Percentiles rank a stretch among this genome's conserved stretches.
phyloP scores from a whole-genome alignment of 2,113 vertebrate species.

The Nanorana parkeri region DNA sequence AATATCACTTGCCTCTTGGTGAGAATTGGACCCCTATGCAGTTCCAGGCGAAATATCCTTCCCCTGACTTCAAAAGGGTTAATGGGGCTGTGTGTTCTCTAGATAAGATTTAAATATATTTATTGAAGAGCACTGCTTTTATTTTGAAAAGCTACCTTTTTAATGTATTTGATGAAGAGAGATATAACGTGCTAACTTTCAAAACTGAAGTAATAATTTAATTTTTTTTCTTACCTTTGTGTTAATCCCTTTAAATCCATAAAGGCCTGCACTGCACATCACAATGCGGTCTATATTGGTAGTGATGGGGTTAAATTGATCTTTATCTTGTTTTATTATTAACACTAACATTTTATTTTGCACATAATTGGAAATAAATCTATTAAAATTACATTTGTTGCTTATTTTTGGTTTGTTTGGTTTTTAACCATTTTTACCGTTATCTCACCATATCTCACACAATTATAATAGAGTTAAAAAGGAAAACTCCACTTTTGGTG shows the following conservation, averaged over 20 bases:
- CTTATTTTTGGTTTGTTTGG: background rate
- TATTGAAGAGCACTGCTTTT: conserved; percentile 84
- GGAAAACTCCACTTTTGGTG: too few relatives aligned
- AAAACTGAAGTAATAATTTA: conserved; percentile 70
- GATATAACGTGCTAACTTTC: conserved; percentile 78
- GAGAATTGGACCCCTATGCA: background rate
- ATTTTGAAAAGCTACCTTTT: conserved; percentile 84
- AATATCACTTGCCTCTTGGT: background rate
- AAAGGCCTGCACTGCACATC: conserved; percentile 5
- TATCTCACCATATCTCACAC: too few relatives aligned
- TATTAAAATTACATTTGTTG: conserved; percentile 64
- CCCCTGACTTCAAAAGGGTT: background rate
- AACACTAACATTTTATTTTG: conserved; percentile 77
- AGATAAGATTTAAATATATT: conserved; percentile 74
- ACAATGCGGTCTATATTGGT: background rate
- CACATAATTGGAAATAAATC: conserved; percentile 80
- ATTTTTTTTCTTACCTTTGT: conserved; percentile 70
- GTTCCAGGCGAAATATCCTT: background rate
- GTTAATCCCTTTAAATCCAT: conserved; percentile 64
- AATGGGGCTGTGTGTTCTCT: conserved; percentile 73
- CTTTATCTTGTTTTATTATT: conserved; percentile 66
- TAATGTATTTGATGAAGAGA: conserved; percentile 75
- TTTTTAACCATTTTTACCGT: too few relatives aligned
- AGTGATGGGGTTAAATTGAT: conserved; percentile 63
- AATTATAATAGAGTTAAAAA: too few relatives aligned